phyloP scores from a whole-genome alignment of 2,888 invertebrate genomes.

The Exocentrus adspersus region DNA sequence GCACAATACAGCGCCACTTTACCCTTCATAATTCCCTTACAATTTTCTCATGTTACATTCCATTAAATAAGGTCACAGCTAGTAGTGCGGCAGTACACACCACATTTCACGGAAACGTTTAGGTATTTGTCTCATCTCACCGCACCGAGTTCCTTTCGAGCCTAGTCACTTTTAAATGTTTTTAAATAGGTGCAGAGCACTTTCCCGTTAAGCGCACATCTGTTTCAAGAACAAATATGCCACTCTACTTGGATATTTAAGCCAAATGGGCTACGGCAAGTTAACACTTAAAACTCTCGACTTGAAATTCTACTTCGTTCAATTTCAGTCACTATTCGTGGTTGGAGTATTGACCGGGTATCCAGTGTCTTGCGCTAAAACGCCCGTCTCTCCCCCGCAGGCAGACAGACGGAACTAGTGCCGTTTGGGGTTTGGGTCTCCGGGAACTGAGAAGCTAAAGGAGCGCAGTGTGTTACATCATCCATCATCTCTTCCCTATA shows the following conservation, averaged over 20 bases:
- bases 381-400: conserved; percentile 36
- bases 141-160: neutral
- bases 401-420: conserved; percentile 34
- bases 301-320: conserved; percentile 27
- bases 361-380: conserved; percentile 46
- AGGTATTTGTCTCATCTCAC: neutral
- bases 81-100: neutral
- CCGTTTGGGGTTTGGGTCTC: conserved; percentile 23
- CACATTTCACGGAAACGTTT: conserved; percentile 8
- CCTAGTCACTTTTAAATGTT: no score
- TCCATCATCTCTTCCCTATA: no score
- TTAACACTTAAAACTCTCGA: neutral
- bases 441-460: neutral
- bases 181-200: conserved; percentile 2
- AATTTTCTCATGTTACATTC: conserved; percentile 30
- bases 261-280: neutral
- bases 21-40: conserved; percentile 38
- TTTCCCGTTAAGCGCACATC: conserved; percentile 15
- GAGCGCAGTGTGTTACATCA: no score
- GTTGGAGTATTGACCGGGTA: conserved; percentile 48
- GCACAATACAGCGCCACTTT: conserved; percentile 28
- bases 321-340: conserved; percentile 27
- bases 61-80: neutral
- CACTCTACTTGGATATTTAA: no score
- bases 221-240: neutral